phyloP scores from a whole-genome alignment of 2,113 vertebrate genomes.

The Triplophysa siluroides region DNA sequence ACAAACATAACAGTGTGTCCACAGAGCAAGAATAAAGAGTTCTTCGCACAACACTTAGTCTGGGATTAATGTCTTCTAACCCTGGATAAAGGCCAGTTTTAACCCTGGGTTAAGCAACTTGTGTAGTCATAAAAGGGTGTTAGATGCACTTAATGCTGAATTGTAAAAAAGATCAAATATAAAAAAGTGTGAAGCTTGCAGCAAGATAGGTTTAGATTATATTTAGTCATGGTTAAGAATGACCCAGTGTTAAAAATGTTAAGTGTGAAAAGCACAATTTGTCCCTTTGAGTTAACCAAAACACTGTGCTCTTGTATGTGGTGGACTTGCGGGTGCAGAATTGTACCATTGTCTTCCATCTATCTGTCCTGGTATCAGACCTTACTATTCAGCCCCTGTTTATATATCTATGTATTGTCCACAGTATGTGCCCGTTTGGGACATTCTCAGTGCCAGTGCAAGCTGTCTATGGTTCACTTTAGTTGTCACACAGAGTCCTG shows the following conservation, averaged over 20 bases:
- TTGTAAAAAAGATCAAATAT: no score
- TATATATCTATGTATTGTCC: constrained; percentile 21
- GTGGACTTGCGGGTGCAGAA: neutral
- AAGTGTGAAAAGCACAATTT: no score
- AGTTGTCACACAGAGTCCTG: neutral
- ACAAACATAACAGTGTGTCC: neutral
- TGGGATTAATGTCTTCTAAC: no score
- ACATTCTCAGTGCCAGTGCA: neutral
- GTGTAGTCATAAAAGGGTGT: no score
- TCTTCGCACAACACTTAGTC: no score
- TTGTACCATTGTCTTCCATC: neutral
- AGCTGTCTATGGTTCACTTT: constrained; percentile 1
- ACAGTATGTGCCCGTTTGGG: constrained; percentile 9
- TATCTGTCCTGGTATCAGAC: neutral
- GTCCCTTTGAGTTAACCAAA: neutral
- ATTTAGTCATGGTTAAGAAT: no score
- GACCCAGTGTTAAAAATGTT: no score
- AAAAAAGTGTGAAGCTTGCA: no score
- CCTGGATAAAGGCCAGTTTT: no score
- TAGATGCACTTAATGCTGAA: no score
- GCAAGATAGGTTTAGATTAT: no score
- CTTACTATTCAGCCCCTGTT: neutral
- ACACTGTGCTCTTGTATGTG: neutral
- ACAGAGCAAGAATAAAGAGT: neutral
- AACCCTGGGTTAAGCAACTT: no score